Conservation (phyloP, 2,797 vertebrate genomes). For the Microchirus variegatus region DNA sequence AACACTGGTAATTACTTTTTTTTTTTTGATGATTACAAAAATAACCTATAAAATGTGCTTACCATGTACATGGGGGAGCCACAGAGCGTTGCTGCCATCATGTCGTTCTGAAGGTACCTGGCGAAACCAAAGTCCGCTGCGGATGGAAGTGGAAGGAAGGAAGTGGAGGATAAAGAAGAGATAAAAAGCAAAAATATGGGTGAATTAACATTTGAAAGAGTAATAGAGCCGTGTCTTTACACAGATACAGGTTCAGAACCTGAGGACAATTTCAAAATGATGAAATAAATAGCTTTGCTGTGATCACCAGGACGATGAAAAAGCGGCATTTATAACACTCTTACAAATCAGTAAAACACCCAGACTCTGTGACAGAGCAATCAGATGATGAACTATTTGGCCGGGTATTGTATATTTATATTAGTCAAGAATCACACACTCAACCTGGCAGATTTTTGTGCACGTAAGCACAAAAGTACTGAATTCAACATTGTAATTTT, state of each 20-base stretch:
- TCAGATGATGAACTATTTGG: too few species aligned
- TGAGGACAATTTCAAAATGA: background rate
- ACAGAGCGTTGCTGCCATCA: constrained; percentile 98
- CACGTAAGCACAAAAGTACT: too few species aligned
- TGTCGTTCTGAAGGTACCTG: constrained; percentile 95
- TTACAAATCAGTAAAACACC: too few species aligned
- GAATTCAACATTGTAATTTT: too few species aligned
- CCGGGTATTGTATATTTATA: too few species aligned
- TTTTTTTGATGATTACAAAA: background rate
- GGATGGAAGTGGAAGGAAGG: background rate
- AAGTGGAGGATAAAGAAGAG: background rate
- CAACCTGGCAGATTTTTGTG: too few species aligned
- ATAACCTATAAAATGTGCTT: constrained; percentile 40
- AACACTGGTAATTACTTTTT: background rate
- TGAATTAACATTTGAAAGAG: background rate
- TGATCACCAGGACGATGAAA: too few species aligned
- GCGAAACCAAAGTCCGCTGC: constrained; percentile 98
- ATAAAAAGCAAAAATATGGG: background rate
- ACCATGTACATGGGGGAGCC: constrained; percentile 99
- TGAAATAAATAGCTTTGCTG: background rate
- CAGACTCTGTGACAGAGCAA: too few species aligned
- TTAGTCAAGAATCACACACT: too few species aligned
- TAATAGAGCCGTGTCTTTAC: background rate
- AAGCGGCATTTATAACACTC: too few species aligned
- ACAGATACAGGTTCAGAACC: background rate